These are phyloP conservation scores for Halocynthia roretzi DNA, from an alignment of 23 tunicate genomes.

Conservation along the genomic window DNA sequence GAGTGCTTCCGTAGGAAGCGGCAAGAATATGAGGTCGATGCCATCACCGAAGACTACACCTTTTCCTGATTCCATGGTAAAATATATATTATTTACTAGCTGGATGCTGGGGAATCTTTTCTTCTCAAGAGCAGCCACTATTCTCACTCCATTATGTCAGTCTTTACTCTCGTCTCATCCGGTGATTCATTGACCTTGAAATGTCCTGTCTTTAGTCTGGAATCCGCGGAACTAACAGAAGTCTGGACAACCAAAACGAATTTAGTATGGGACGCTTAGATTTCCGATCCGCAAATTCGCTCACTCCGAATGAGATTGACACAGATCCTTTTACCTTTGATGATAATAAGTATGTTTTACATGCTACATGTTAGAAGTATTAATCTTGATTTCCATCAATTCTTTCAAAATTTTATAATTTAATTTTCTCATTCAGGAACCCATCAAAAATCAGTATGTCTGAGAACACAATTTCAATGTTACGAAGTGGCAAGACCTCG, in stretches of 20 bases:
- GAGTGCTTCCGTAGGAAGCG: conserved; percentile 15
- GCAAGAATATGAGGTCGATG: conserved; percentile 13
- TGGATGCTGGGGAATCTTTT: too few species aligned
- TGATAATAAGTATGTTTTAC: conserved; percentile 49
- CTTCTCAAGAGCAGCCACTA: too few species aligned
- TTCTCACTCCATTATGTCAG: too few species aligned
- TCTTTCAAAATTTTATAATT: background rate
- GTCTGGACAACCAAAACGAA: background rate
- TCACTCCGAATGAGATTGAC: background rate
- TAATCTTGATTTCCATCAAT: background rate
- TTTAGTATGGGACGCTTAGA: too few species aligned
- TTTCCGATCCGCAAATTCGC: too few species aligned
- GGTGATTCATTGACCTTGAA: too few species aligned
- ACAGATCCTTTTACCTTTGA: conserved; percentile 66
- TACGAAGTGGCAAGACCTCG: conserved; percentile 1
- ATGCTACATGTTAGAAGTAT: background rate
- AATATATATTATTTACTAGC: too few species aligned
- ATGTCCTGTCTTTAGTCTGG: too few species aligned
- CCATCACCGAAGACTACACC: conserved; percentile 12
- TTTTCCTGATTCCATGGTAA: conserved; percentile 19
- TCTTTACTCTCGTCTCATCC: too few species aligned
- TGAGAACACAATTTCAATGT: conserved; percentile 14
- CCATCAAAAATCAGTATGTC: conserved; percentile 78
- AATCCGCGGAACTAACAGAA: too few species aligned
- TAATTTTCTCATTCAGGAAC: conserved; percentile 16